These are phyloP conservation scores for Synanceia verrucosa DNA, from an alignment of 2,797 vertebrate genomes.

Conservation along the genomic window DNA sequence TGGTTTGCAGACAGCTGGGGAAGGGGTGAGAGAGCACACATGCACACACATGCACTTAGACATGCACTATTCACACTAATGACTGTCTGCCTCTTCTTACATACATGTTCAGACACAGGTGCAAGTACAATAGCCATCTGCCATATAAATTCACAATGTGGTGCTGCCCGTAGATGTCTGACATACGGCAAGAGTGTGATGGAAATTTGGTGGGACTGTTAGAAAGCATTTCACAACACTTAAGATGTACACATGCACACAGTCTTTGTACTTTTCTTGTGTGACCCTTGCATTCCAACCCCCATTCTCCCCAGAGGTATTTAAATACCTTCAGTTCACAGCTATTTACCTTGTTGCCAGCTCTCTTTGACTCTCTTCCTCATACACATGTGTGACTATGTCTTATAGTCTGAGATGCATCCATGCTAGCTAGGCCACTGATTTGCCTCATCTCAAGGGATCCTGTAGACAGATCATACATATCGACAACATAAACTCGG, in stretches of 20 bases:
- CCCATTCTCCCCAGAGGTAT: constrained; percentile 46
- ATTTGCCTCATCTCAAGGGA: constrained; percentile 25
- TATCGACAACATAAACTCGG: constrained; percentile 2
- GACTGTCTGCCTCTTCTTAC: constrained; percentile 1
- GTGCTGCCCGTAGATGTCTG: constrained; percentile 7
- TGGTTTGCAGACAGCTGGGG: constrained; percentile 90
- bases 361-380: constrained; percentile 6
- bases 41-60: constrained; percentile 1
- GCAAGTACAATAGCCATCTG: constrained; percentile 31
- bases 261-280: constrained; percentile 39
- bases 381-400: not conserved
- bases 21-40: constrained; percentile 84
- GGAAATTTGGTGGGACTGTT: constrained; percentile 20
- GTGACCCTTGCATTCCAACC: constrained; percentile 61
- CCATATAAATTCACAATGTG: constrained; percentile 4
- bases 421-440: constrained; percentile 16
- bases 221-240: constrained; percentile 9
- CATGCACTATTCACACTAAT: constrained; percentile 14
- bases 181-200: constrained; percentile 20
- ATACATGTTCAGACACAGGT: constrained; percentile 37
- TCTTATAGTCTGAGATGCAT: constrained; percentile 18
- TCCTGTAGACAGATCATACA: constrained; percentile 17
- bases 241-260: constrained; percentile 3
- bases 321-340: constrained; percentile 60
- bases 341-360: constrained; percentile 57